Evolutionary conservation across 2,888 invertebrate genomes (phyloP).

Genomic region (Eupithecia insigniata): DNA sequence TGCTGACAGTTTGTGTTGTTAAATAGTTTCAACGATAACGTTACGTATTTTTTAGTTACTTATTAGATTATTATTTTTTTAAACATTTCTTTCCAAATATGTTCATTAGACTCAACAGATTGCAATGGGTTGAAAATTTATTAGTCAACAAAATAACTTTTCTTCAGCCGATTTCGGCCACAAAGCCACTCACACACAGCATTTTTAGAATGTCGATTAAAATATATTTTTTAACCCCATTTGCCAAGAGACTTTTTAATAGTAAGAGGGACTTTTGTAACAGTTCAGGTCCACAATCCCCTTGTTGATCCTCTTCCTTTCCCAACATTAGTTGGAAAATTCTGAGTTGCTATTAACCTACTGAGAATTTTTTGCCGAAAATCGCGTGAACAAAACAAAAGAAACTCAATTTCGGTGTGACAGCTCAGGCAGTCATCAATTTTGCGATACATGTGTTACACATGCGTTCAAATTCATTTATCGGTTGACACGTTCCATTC

Average conservation of each 20-base stretch:
- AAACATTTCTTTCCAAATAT: neutral
- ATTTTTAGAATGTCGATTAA: neutral
- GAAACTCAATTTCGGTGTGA: constrained; percentile 13
- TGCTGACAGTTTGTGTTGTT: neutral
- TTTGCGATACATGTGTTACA: constrained; percentile 22
- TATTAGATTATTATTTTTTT: neutral
- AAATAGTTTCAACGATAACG: neutral
- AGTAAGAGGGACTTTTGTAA: neutral
- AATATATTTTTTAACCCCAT: neutral
- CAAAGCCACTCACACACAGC: neutral
- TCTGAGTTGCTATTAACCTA: too few species aligned
- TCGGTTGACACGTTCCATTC: constrained; percentile 6
- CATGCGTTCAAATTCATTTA: constrained; percentile 18
- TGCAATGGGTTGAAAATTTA: too few species aligned
- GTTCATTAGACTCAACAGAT: too few species aligned
- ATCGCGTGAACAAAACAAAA: constrained; percentile 17
- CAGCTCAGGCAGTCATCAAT: constrained; percentile 24
- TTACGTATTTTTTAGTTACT: neutral
- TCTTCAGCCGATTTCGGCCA: neutral
- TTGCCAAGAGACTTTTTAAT: neutral
- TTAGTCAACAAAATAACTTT: too few species aligned
- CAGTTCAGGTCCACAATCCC: neutral
- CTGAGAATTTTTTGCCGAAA: neutral
- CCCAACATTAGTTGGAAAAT: too few species aligned
- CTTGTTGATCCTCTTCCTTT: neutral